Evolutionary conservation across 2,888 invertebrate species (phyloP).

Genomic region (Molorchus minor): DNA sequence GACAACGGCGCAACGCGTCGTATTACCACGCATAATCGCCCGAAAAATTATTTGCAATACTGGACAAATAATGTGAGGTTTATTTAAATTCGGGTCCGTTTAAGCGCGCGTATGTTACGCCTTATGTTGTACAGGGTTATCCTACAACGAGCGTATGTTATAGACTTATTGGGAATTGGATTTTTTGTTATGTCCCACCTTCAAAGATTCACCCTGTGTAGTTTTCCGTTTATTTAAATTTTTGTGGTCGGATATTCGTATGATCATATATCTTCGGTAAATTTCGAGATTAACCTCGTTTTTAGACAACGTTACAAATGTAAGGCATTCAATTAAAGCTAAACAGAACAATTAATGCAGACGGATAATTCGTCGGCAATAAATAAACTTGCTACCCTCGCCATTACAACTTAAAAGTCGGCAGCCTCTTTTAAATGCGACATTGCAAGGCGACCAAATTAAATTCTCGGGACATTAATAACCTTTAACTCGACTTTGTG

Average conservation of each 20-base stretch:
- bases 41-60: constrained; percentile 23
- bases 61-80: constrained; percentile 21
- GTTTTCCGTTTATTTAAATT: too few relatives aligned
- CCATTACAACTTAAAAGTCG: constrained; percentile 28
- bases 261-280: too few relatives aligned
- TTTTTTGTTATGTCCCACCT: too few relatives aligned
- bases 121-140: constrained; percentile 28
- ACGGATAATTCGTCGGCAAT: constrained; percentile 40
- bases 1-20: constrained; percentile 19
- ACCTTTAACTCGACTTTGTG: constrained; percentile 46
- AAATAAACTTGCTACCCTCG: constrained; percentile 45
- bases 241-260: too few relatives aligned
- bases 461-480: constrained; percentile 51
- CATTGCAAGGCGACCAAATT: constrained; percentile 48
- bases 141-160: too few relatives aligned
- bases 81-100: constrained; percentile 30
- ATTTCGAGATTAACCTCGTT: too few relatives aligned
- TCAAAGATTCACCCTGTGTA: too few relatives aligned
- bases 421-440: constrained; percentile 41
- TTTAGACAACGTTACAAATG: not conserved
- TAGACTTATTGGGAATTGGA: too few relatives aligned
- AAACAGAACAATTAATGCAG: constrained; percentile 7
- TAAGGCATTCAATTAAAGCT: constrained; percentile 4
- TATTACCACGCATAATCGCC: constrained; percentile 15
- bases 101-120: constrained; percentile 25